Conservation (phyloP, 1,140 invertebrate genomes). For the Neuroterus valhalla region DNA sequence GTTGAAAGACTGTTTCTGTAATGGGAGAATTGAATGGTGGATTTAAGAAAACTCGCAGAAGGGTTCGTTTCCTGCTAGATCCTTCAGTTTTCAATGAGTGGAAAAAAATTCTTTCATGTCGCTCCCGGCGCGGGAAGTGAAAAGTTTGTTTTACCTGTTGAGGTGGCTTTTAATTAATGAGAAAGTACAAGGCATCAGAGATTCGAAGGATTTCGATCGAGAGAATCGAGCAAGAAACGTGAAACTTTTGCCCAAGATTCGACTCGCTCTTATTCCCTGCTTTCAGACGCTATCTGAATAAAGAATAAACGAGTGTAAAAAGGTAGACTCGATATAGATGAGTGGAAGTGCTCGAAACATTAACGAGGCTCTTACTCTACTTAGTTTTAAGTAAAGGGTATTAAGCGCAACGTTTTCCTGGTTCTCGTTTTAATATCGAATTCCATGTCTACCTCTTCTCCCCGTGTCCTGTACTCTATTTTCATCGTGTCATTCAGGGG, state of each 20-base stretch:
- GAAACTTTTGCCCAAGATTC: constrained; percentile 21
- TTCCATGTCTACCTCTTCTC: constrained; percentile 51
- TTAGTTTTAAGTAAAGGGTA: constrained; percentile 20
- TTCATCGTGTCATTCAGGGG: constrained; percentile 34
- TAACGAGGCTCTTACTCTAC: constrained; percentile 52
- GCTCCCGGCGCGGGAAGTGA: constrained; percentile 2
- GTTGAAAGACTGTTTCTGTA: constrained; percentile 7
- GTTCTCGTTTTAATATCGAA: constrained; percentile 61
- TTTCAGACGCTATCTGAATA: constrained; percentile 10
- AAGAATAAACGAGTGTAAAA: constrained; percentile 24
- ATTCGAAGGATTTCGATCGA: constrained; percentile 3
- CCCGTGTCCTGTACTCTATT: constrained; percentile 30
- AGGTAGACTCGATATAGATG: neutral
- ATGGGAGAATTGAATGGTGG: constrained; percentile 21
- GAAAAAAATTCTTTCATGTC: constrained; percentile 13
- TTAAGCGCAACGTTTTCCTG: constrained; percentile 30
- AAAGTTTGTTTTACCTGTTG: constrained; percentile 27
- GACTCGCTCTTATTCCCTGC: constrained; percentile 5
- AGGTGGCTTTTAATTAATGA: constrained; percentile 19
- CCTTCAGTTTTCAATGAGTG: constrained; percentile 22
- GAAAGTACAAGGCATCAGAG: constrained; percentile 18
- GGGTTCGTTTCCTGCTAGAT: constrained; percentile 16
- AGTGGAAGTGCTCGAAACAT: constrained; percentile 45
- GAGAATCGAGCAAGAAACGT: constrained; percentile 4
- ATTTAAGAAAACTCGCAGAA: constrained; percentile 21